These are phyloP conservation scores for Teleiodes luculella DNA, from an alignment of 2,888 invertebrate species.

Conservation along the genomic window DNA sequence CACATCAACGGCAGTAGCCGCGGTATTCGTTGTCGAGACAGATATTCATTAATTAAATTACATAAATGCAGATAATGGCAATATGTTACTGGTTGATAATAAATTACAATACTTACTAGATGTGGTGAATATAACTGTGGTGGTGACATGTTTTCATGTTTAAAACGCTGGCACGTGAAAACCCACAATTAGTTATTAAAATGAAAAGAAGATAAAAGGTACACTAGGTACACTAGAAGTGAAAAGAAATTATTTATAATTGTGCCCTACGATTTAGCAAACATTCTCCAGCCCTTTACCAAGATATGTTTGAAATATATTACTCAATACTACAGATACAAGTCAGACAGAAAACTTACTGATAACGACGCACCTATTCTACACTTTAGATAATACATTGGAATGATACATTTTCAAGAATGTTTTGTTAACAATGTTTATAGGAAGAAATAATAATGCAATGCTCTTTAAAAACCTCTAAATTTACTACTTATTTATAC, in stretches of 20 bases:
- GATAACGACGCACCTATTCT: constrained; percentile 69
- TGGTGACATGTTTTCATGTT: background rate
- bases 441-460: constrained; percentile 29
- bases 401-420: constrained; percentile 77
- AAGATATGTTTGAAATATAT: constrained; percentile 18
- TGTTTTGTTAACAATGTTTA: constrained; percentile 54
- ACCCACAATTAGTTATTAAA: background rate
- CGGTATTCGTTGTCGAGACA: constrained; percentile 53
- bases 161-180: background rate
- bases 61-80: constrained; percentile 78
- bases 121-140: background rate
- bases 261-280: constrained; percentile 62
- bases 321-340: constrained; percentile 19
- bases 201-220: constrained; percentile 43
- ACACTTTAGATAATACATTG: constrained; percentile 74
- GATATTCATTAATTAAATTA: constrained; percentile 58
- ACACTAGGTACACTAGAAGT: constrained; percentile 55
- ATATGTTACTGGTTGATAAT: constrained; percentile 48
- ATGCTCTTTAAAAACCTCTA: constrained; percentile 26
- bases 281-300: constrained; percentile 28
- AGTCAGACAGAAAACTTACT: constrained; percentile 46
- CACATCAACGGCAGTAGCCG: constrained; percentile 54
- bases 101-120: constrained; percentile 26
- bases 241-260: constrained; percentile 56
- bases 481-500: constrained; percentile 26